These are phyloP conservation scores for Orientallactaga sibirica DNA, from an alignment of 2,797 vertebrate species.

Conservation along the genomic window DNA sequence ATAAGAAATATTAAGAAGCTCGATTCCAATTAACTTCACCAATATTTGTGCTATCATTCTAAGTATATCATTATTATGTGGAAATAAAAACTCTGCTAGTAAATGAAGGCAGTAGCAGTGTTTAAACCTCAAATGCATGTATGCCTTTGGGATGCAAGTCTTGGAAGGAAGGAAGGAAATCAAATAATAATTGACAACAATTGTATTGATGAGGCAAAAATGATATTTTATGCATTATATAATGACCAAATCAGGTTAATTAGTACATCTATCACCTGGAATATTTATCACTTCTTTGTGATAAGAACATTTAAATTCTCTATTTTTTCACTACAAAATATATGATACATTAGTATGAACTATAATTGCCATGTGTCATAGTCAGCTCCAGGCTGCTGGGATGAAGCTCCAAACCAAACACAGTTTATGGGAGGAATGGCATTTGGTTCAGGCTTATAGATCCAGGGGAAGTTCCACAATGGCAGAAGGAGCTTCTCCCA, in stretches of 20 bases:
- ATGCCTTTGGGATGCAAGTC: neutral
- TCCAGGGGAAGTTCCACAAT: too few species aligned
- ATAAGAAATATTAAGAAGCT: neutral
- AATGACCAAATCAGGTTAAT: neutral
- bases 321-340: neutral
- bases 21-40: neutral
- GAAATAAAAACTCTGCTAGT: conserved; percentile 38
- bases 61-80: neutral
- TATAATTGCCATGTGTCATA: too few species aligned
- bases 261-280: neutral
- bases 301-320: neutral
- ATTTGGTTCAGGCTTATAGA: too few species aligned
- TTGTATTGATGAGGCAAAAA: neutral
- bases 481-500: too few species aligned
- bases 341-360: neutral
- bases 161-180: neutral
- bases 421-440: too few species aligned
- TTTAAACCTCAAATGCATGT: neutral
- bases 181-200: neutral
- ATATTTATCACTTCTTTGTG: neutral
- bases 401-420: too few species aligned
- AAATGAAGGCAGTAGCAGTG: neutral
- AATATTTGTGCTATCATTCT: neutral
- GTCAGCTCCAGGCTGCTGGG: too few species aligned
- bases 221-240: neutral